Conservation (phyloP, 2,113 vertebrate genomes). For the Varanus komodoensis region DNA sequence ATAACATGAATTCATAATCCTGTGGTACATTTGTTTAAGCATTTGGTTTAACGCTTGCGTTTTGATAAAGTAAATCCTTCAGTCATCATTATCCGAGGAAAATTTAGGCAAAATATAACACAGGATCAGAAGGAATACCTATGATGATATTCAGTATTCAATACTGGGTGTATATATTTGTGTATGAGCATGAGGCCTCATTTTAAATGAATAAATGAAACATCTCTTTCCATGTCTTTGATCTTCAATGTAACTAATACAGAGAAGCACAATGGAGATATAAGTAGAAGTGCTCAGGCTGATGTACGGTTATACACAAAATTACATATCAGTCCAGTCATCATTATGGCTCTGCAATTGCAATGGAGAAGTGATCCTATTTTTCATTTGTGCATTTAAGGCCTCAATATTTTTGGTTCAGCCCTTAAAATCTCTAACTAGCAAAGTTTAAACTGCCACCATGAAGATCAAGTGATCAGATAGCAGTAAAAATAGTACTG, state of each 20-base stretch:
- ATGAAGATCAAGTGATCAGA: not conserved
- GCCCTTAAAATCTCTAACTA: no score
- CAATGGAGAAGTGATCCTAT: not conserved
- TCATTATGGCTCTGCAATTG: not conserved
- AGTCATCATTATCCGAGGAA: conserved; percentile 23
- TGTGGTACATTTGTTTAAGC: not conserved
- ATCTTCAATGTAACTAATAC: not conserved
- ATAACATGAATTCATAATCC: conserved; percentile 40
- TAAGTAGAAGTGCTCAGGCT: not conserved
- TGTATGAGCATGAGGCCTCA: no score
- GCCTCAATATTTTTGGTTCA: not conserved
- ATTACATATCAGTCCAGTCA: not conserved
- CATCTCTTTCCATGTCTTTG: not conserved
- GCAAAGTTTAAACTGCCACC: not conserved
- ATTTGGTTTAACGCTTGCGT: conserved; percentile 7
- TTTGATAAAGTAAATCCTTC: not conserved
- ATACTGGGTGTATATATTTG: no score
- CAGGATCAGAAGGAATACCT: not conserved
- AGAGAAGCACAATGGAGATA: not conserved
- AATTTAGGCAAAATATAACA: not conserved
- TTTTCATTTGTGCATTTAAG: not conserved
- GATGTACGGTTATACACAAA: not conserved
- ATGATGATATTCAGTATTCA: not conserved
- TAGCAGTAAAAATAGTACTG: not conserved
- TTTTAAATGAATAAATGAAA: conserved; percentile 1